Evolutionary conservation across 1,140 invertebrate genomes (phyloP), one percentile per base, ranked within the genome.

Genomic region (Pectinophora gossypiella): DNA sequence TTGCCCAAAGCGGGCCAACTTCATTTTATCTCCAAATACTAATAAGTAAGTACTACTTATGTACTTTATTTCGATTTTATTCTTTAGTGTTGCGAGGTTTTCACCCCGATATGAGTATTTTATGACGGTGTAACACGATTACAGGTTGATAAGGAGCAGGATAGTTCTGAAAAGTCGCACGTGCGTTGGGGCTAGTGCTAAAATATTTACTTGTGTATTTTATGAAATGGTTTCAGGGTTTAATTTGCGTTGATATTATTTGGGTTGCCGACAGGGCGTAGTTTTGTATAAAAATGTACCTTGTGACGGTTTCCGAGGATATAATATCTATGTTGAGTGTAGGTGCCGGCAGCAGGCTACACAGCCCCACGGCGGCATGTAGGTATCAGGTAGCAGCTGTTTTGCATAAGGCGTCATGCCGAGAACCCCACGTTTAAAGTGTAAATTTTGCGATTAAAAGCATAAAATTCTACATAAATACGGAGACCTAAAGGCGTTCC

Each of bases 11-110:
- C 78, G 81, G 73, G 79, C 81, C 61, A 84, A 87, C 81, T 84
- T 84, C 79, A 86, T 83, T 83, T 84, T 84, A 85, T 83, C 78
- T 85, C 74, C 72, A 83, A 83, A 83, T 79, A 84, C 77, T 82
- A 83, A 86, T 84, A 86, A 86, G 75, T 80, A 72, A 67, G 70
- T 81, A 72, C 66, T 72, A 74, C 66, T 68, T 76, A 82, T 61
- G 68, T 75, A 79, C 67, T 78, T 81, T 79, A 79, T 77, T 79
- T 53, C 57, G 55, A 64, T 68, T 78, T 83, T 78, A 70, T 80
- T 72, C 67, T 72, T 73, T 60, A 65, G 56, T 48, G 47, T 61
- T 66, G 51, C 44, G 59, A 71, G 65, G 68, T 68, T 72, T 78
- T 63, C 64, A 68, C 64, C 61, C 59, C 52, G 66, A 66, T 71